A percentile compares a stretch with the other conserved stretches of the same genome.
Conservation (phyloP, 2,797 vertebrate genomes). For the Pseudomugil tenellus region DNA sequence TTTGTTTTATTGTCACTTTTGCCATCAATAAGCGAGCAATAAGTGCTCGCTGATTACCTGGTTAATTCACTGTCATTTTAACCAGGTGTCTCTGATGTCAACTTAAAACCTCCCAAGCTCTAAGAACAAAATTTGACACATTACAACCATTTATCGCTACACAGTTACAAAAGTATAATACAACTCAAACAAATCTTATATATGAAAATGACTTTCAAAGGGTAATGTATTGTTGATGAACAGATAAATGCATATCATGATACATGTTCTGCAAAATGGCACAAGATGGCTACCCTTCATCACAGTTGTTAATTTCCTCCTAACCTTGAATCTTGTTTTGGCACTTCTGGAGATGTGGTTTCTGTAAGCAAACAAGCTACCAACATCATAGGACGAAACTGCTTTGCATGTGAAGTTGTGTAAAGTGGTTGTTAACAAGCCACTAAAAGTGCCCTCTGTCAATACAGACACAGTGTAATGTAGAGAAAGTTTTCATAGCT, state of each 20-base stretch:
- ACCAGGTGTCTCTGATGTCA: slow-evolving; percentile 14
- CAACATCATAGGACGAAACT: slow-evolving; percentile 30
- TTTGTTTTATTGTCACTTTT: too few relatives aligned
- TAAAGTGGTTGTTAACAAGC: slow-evolving; percentile 32
- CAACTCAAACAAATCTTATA: slow-evolving; percentile 53
- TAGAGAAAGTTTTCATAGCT: slow-evolving; percentile 37
- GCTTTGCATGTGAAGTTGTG: slow-evolving; percentile 30
- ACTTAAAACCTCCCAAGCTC: slow-evolving; percentile 41
- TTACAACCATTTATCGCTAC: slow-evolving; percentile 59
- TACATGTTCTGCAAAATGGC: slow-evolving; percentile 72
- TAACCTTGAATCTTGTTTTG: slow-evolving; percentile 61
- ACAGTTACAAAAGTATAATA: slow-evolving; percentile 71
- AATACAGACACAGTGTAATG: slow-evolving; percentile 61
- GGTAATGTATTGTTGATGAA: slow-evolving; percentile 44
- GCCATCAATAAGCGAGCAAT: slow-evolving; percentile 1
- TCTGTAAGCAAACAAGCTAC: slow-evolving; percentile 34
- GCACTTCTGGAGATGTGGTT: slow-evolving; percentile 66
- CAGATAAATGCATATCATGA: slow-evolving; percentile 61
- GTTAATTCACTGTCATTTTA: slow-evolving; percentile 29
- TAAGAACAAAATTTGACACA: slow-evolving; percentile 73
- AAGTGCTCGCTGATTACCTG: slow-evolving; percentile 23
- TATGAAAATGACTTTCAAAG: slow-evolving; percentile 55
- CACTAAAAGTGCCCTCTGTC: slow-evolving; percentile 36
- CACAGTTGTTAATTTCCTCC: slow-evolving; percentile 52
- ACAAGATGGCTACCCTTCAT: slow-evolving; percentile 64